Evolutionary conservation across 2,113 vertebrate species (phyloP).

Genomic region (Panthera leo): DNA sequence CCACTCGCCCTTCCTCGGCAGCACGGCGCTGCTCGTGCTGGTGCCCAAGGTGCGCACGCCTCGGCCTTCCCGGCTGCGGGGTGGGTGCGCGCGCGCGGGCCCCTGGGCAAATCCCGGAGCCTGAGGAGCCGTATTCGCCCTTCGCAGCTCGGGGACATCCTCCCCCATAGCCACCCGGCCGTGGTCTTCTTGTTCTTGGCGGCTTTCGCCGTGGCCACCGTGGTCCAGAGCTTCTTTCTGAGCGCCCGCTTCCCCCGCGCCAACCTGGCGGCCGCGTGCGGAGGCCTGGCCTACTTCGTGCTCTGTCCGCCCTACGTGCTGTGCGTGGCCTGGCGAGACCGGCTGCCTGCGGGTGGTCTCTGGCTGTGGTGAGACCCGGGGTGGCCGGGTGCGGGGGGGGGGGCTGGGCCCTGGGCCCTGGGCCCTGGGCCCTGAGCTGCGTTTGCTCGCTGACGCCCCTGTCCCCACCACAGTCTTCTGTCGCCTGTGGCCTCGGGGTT

Average conservation of each 20-base stretch:
- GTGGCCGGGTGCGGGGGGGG: rapidly evolving
- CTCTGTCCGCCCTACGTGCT: constrained; percentile 94
- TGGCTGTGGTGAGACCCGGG: constrained; percentile 86
- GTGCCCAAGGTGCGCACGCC: constrained; percentile 88
- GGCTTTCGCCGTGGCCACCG: constrained; percentile 92
- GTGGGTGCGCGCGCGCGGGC: rapidly evolving
- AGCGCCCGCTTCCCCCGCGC: constrained; percentile 92
- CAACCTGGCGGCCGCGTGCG: constrained; percentile 93
- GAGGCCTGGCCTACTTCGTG: constrained; percentile 92
- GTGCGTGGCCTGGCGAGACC: constrained; percentile 92
- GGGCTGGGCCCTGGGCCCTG: no score
- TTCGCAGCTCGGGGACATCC: constrained; percentile 89
- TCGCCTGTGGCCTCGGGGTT: constrained; percentile 96
- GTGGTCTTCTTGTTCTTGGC: constrained; percentile 92
- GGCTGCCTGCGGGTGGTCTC: constrained; percentile 82
- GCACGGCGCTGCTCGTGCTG: constrained; percentile 87
- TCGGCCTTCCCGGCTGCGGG: rapidly evolving
- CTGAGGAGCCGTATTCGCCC: no score
- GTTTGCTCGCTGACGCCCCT: not conserved
- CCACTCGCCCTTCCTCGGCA: constrained; percentile 91
- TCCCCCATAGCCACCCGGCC: constrained; percentile 90
- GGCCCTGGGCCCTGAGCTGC: rapidly evolving
- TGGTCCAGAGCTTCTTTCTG: constrained; percentile 95
- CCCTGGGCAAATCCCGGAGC: rapidly evolving
- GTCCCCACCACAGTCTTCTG: constrained; percentile 82